phyloP scores from a whole-genome alignment of 2,113 vertebrate species.

The Carettochelys insculpta region DNA sequence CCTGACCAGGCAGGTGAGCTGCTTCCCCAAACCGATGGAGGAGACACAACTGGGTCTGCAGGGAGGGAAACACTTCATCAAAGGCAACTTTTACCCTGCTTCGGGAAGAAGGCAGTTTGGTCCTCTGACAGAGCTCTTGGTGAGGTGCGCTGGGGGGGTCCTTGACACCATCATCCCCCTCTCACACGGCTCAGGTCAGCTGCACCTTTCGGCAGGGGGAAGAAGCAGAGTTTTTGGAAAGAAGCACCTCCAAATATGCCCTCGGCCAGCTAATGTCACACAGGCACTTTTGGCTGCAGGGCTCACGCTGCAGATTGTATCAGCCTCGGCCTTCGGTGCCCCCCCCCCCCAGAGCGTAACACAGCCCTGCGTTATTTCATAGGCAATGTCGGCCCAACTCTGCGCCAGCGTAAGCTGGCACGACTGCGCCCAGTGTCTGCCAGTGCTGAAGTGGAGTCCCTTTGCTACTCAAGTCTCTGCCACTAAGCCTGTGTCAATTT shows the following conservation, averaged over 20 bases:
- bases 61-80: background rate
- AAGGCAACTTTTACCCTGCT: background rate
- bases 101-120: background rate
- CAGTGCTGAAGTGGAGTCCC: background rate
- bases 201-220: background rate
- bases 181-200: background rate
- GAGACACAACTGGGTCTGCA: background rate
- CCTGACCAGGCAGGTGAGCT: background rate
- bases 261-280: background rate
- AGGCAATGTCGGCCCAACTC: background rate
- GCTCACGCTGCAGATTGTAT: background rate
- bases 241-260: background rate
- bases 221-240: background rate
- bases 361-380: background rate
- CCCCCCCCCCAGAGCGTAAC: background rate
- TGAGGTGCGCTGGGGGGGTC: background rate
- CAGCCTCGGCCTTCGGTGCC: background rate
- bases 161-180: accelerated
- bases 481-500: conserved; percentile 35
- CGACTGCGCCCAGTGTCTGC: background rate
- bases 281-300: background rate
- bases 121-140: background rate
- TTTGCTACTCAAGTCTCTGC: background rate
- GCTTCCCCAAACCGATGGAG: background rate
- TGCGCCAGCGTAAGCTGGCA: background rate